Conservation (phyloP, 2,888 invertebrate genomes). For the Ophonus ardosiacus region DNA sequence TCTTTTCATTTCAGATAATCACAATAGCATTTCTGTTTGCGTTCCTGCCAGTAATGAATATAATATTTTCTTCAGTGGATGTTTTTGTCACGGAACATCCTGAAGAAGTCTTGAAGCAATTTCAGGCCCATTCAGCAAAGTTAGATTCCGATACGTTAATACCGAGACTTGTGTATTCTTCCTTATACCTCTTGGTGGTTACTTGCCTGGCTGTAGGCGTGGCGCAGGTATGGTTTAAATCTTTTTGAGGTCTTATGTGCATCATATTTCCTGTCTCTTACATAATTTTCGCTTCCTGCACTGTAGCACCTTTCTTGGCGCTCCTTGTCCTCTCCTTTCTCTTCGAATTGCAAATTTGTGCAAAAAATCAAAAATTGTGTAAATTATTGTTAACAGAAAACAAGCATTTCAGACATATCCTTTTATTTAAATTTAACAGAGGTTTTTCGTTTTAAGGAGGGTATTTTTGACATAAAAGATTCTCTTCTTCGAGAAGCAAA, state of each 20-base stretch:
- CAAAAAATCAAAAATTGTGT: too few species aligned
- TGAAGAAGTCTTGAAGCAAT: conserved; percentile 51
- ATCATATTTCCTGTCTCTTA: too few species aligned
- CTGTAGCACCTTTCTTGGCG: too few species aligned
- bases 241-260: neutral
- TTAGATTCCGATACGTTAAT: conserved; percentile 35
- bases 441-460: too few species aligned
- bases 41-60: conserved; percentile 50
- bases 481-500: too few species aligned
- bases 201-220: conserved; percentile 43
- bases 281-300: too few species aligned
- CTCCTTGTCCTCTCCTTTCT: too few species aligned
- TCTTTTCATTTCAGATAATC: conserved; percentile 50
- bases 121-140: conserved; percentile 47
- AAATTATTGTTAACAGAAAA: too few species aligned
- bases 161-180: conserved; percentile 38
- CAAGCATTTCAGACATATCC: too few species aligned
- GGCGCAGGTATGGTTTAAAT: conserved; percentile 28
- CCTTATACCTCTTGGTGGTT: conserved; percentile 47
- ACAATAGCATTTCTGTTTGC: conserved; percentile 54
- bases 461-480: too few species aligned
- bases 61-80: conserved; percentile 32
- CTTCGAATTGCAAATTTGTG: too few species aligned
- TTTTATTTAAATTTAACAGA: too few species aligned
- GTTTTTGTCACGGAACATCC: conserved; percentile 25